These are phyloP conservation scores for Apogon hyalosoma DNA, from an alignment of 2,797 vertebrate genomes.

Conservation along the genomic window DNA sequence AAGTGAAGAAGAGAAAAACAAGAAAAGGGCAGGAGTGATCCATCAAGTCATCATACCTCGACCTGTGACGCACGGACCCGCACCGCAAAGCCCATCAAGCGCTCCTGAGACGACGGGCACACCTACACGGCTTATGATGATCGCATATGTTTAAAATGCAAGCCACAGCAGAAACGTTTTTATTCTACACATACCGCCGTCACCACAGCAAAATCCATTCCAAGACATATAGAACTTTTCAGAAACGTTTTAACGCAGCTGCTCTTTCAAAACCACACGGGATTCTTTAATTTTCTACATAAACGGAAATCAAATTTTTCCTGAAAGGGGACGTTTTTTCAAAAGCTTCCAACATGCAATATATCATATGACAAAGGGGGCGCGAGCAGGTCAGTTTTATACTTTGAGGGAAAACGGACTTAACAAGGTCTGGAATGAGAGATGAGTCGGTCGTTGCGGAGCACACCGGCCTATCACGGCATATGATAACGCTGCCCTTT, in stretches of 20 bases:
- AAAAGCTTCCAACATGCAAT: conserved; percentile 2
- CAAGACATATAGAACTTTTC: not conserved
- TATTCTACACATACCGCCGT: not conserved
- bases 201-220: not conserved
- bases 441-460: conserved; percentile 9
- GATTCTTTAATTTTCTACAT: not conserved
- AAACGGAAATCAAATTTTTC: not conserved
- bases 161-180: not conserved
- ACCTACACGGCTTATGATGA: not conserved
- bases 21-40: conserved; percentile 40
- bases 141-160: not conserved
- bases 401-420: not conserved
- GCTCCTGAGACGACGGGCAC: conserved; percentile 19
- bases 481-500: conserved; percentile 75
- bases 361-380: not conserved
- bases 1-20: conserved; percentile 11
- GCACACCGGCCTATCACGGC: conserved; percentile 52
- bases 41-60: conserved; percentile 44
- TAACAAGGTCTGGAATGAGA: conserved; percentile 1
- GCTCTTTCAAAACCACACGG: not conserved
- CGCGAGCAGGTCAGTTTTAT: not conserved
- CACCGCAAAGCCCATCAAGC: not conserved
- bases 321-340: not conserved
- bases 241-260: not conserved
- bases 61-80: conserved; percentile 21